A percentile compares a stretch with the other conserved stretches of the same genome.
phyloP scores from a whole-genome alignment of 2,888 invertebrate genomes.

The Electrophaes corylata region DNA sequence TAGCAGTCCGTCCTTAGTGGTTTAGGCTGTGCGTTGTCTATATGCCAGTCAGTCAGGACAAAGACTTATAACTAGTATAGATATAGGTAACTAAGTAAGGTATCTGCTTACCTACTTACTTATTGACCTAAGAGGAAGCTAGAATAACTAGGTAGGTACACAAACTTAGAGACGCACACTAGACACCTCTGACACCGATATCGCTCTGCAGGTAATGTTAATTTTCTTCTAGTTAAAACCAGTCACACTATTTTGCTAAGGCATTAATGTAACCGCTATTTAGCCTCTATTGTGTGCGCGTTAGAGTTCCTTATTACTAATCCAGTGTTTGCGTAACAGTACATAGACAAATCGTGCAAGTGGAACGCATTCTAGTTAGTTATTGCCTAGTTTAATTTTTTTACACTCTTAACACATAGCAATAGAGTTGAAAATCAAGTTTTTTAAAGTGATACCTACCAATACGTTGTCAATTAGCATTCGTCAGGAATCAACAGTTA shows the following conservation, averaged over 20 bases:
- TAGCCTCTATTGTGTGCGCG: neutral
- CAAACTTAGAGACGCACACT: neutral
- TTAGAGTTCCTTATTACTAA: slow-evolving; percentile 31
- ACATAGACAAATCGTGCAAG: slow-evolving; percentile 49
- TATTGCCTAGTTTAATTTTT: slow-evolving; percentile 21
- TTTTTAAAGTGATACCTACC: slow-evolving; percentile 18
- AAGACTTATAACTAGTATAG: too few relatives aligned
- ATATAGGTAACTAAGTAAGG: neutral
- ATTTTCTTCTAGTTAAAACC: slow-evolving; percentile 21
- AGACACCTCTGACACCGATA: neutral
- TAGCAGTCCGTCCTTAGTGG: too few relatives aligned
- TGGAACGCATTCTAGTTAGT: slow-evolving; percentile 47
- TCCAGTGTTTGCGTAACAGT: slow-evolving; percentile 50
- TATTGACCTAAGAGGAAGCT: neutral
- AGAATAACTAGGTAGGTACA: neutral
- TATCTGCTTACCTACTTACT: neutral
- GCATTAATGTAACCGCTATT: slow-evolving; percentile 4
- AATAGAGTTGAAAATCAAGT: slow-evolving; percentile 32
- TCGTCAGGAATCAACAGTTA: slow-evolving; percentile 29
- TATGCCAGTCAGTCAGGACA: too few relatives aligned
- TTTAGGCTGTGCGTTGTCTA: too few relatives aligned
- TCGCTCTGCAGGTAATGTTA: neutral
- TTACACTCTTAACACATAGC: slow-evolving; percentile 19
- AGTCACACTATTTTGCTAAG: slow-evolving; percentile 27
- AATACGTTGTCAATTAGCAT: slow-evolving; percentile 32